Evolutionary conservation across 2,888 invertebrate species (phyloP).

Genomic region (Dolichomitus sp.): DNA sequence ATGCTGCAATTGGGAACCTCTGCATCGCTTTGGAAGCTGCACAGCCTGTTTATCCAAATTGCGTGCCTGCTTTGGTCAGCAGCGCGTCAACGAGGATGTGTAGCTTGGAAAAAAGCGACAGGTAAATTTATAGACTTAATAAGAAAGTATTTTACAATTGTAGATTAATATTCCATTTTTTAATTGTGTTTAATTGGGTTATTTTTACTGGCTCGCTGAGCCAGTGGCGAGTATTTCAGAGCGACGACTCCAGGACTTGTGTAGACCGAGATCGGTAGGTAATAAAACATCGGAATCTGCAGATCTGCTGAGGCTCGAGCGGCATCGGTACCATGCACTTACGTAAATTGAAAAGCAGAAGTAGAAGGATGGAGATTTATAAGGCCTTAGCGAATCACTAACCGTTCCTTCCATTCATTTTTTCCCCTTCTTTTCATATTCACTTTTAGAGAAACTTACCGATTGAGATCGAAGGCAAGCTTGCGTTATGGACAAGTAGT

Average conservation of each 20-base stretch:
- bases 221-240: slow-evolving; percentile 1
- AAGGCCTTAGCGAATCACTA: slow-evolving; percentile 53
- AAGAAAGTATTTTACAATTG: neutral
- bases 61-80: slow-evolving; percentile 98
- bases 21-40: slow-evolving; percentile 98
- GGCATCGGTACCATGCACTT: slow-evolving; percentile 70
- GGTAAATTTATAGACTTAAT: slow-evolving; percentile 86
- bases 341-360: slow-evolving; percentile 74
- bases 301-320: slow-evolving; percentile 15
- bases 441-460: neutral
- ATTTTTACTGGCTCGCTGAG: too few species aligned
- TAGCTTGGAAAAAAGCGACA: slow-evolving; percentile 96
- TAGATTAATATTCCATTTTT: neutral
- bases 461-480: slow-evolving; percentile 9
- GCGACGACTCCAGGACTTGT: neutral
- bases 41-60: slow-evolving; percentile 95
- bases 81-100: slow-evolving; percentile 98
- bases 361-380: slow-evolving; percentile 62
- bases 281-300: neutral
- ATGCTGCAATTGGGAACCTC: slow-evolving; percentile 98
- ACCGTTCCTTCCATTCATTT: slow-evolving; percentile 37
- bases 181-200: neutral
- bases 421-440: slow-evolving; percentile 28
- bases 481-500: slow-evolving; percentile 15
- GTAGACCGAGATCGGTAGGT: neutral